Percentiles rank a stretch among this genome's conserved stretches.
phyloP scores from a whole-genome alignment of 2,113 vertebrate genomes.

The Cyanoramphus novaezelandiae region DNA sequence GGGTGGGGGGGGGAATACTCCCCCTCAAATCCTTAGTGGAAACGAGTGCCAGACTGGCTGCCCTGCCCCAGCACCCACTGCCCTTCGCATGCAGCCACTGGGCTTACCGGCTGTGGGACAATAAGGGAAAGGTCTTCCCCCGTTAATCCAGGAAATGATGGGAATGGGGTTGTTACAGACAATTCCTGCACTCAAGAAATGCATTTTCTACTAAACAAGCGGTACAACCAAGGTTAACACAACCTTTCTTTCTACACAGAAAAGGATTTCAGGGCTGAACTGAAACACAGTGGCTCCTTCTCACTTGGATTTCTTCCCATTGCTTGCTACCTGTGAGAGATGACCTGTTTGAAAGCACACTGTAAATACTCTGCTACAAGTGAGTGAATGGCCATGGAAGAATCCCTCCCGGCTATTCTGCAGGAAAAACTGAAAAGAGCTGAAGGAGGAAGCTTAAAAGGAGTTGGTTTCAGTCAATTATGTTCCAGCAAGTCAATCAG shows the following conservation, averaged over 20 bases:
- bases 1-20: too few species aligned
- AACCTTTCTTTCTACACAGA: not conserved
- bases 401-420: not conserved
- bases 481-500: not conserved
- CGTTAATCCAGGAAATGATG: not conserved
- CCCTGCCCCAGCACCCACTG: not conserved
- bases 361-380: not conserved
- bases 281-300: not conserved
- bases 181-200: not conserved
- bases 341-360: not conserved
- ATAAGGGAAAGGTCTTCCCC: not conserved
- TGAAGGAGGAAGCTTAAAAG: not conserved
- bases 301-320: not conserved
- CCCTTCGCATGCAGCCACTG: not conserved
- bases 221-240: conserved; percentile 18
- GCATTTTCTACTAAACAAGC: not conserved
- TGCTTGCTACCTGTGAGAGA: not conserved
- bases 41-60: rapidly evolving
- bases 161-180: not conserved
- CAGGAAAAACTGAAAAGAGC: not conserved
- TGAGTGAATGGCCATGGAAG: not conserved
- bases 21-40: not conserved
- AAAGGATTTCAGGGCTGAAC: not conserved
- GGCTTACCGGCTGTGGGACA: not conserved
- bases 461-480: not conserved